Conservation (phyloP, 2,113 vertebrate species). For the Oenanthe melanoleuca region DNA sequence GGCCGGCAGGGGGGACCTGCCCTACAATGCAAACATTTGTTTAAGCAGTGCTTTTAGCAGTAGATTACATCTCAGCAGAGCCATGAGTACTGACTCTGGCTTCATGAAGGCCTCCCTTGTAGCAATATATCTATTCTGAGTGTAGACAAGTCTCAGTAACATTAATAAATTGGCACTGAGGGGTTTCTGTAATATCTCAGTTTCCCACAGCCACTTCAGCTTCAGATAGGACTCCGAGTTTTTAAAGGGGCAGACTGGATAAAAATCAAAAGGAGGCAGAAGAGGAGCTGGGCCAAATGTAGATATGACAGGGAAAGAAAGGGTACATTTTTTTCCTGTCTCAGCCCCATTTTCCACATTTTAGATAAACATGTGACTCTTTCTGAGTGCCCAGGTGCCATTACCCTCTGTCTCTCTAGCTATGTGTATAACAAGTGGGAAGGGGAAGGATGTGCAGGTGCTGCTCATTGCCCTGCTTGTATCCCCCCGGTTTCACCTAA, state of each 20-base stretch:
- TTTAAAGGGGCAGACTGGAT: background rate
- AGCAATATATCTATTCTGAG: slow-evolving; percentile 35
- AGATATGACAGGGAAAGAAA: background rate
- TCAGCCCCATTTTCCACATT: background rate
- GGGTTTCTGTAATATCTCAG: slow-evolving; percentile 19
- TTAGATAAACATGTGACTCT: background rate
- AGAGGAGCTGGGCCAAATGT: background rate
- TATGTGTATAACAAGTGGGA: accelerated
- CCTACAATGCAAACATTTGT: background rate
- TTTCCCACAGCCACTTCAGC: background rate
- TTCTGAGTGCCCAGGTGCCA: background rate
- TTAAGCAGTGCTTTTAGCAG: background rate
- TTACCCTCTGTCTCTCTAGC: background rate
- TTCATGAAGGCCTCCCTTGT: slow-evolving; percentile 15
- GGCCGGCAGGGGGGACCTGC: background rate
- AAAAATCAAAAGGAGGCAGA: background rate
- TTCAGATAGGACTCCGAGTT: background rate
- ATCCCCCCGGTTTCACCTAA: background rate
- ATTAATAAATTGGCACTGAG: slow-evolving; percentile 45
- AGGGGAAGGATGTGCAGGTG: background rate
- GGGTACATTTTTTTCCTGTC: background rate
- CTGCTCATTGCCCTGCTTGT: background rate
- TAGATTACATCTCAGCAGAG: slow-evolving; percentile 36
- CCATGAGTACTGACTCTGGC: background rate
- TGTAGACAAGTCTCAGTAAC: slow-evolving; percentile 1